Percentiles rank a stretch among this genome's conserved stretches.
Conservation (phyloP, 2,888 invertebrate species). For the Dryobotodes eremita region DNA sequence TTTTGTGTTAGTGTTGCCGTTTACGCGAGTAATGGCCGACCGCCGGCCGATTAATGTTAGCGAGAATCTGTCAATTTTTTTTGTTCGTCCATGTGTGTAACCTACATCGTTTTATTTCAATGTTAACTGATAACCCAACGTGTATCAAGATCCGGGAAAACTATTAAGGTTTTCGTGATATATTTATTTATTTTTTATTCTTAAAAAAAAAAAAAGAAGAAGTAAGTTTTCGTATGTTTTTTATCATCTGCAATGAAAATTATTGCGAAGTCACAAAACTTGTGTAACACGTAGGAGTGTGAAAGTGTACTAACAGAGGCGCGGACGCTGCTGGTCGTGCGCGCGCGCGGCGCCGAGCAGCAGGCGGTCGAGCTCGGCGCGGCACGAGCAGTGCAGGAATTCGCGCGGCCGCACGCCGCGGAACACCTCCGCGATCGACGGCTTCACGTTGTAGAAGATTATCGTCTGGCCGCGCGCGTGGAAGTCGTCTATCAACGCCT, state of each 20-base stretch:
- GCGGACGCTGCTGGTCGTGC: constrained; percentile 12
- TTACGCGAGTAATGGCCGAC: too few relatives aligned
- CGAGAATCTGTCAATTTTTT: too few relatives aligned
- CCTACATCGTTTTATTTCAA: background rate
- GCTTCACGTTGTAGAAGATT: constrained; percentile 94
- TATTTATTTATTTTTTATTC: background rate
- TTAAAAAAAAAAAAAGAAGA: background rate
- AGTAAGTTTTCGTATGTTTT: background rate
- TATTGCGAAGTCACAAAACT: background rate
- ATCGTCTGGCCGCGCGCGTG: constrained; percentile 92
- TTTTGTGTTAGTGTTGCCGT: too few relatives aligned
- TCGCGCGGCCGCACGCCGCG: constrained; percentile 93
- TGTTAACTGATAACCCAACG: constrained; percentile 3
- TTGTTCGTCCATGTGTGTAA: too few relatives aligned
- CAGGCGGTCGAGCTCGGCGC: constrained; percentile 82
- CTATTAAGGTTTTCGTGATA: constrained; percentile 5
- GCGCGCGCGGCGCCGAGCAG: constrained; percentile 69
- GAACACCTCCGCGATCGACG: constrained; percentile 93
- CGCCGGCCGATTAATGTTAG: too few relatives aligned
- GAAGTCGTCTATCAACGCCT: constrained; percentile 93
- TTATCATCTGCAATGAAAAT: background rate
- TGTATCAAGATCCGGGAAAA: background rate
- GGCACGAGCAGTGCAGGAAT: constrained; percentile 90
- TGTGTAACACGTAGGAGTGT: too few relatives aligned
- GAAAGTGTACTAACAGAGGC: constrained; percentile 7